Base-by-base conservation (phyloP, 1,140 invertebrate species). In the Anastrepha obliqua region DNA sequence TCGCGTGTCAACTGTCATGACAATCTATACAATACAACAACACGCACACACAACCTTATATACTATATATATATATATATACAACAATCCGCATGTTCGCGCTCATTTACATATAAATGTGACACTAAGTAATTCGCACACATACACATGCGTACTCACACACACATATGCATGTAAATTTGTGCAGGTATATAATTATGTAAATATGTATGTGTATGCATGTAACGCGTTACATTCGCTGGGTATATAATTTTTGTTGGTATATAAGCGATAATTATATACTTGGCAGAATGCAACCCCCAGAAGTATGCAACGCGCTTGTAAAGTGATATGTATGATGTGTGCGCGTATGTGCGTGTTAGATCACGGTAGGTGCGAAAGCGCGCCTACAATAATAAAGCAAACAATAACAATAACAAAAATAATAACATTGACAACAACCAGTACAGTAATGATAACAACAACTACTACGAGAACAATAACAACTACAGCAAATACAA, bases 201-300 rank as follows among this genome's bases (percentile, higher is more conserved):
- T 29, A 47, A 5, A 55, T n/a, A 55, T 58, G 17, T 81, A 81
- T 55, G 42, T n/a, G 3, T 20, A 51, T n/a, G 4, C 2, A 81
- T 13, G 29, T 55, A 81, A 13, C 44, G n/a, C 47, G 17, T 55
- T 55, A 39, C 44, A 42, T 44, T 13, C 9, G 17, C 17, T 20
- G 13, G 29, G 74, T 81, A 81, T 81, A 81, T 81, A 55, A 81
- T 81, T 55, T 81, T 81, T 47, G 47, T 55, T 51, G 9, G 74
- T 81, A 81, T 81, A 81, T 81, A 81, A 55, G 47, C 44, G 74
- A 55, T 81, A 81, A 81, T 81, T 81, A 81, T 81, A 81, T 81
- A 81, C 74, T 81, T 81, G 47, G 47, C 11, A 13, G 55, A 55
- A 17, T 55, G 74, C 74, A 81, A 55, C 74, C 47, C 74, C 74